Evolutionary conservation across 2,113 vertebrate species (phyloP), one percentile per base, ranked within the genome.

Genomic region (Neomonachus schauinslandi): DNA sequence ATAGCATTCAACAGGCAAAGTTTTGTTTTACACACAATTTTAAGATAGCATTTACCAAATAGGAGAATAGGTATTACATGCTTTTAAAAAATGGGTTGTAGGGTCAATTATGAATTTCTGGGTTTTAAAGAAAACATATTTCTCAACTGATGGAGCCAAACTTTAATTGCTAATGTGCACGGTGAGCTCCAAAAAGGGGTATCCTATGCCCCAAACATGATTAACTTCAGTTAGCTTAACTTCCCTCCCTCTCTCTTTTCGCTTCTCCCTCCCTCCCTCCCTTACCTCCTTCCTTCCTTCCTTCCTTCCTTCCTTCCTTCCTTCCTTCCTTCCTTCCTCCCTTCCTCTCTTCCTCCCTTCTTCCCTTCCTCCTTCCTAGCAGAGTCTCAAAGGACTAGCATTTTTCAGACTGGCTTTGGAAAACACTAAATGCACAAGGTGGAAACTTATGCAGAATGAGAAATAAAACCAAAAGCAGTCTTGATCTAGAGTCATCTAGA

Each of bases 11-110:
- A 67, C 8, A 67, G n/a, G 22, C 39, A 53, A 69, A 83, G 71
- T 89, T 57, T 55, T 91, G 24, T 61, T 91, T 95, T 79, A 86
- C 22, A 53, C 19, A 93, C 55, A 80, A 74, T 84, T 95, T 93
- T 72, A 91, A 85, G 11, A 24, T 42, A 42, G 10, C 33, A 22
- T 5, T 89, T 81, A 82, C 6, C n/a, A 85, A 72, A 57, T 19
- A 39, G 61, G 21, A 80, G 21, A 95, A 57, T 8, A 96, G 39
- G 65, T 77, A 15, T 69, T 26, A 53, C 9, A 31, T 31, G n/a
- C 55, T 39, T 71, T 63, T 39, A 3, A 63, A 91, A 51, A 71
- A n/a, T 21, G n/a, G 19, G 4, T 46, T 91, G 63, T 11, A 31
- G 14, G 3, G 55, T 87, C 46, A 95, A 74, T 72, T n/a, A 76